Evolutionary conservation across 1,140 invertebrate genomes (phyloP).

Genomic region (Gerris buenoi): DNA sequence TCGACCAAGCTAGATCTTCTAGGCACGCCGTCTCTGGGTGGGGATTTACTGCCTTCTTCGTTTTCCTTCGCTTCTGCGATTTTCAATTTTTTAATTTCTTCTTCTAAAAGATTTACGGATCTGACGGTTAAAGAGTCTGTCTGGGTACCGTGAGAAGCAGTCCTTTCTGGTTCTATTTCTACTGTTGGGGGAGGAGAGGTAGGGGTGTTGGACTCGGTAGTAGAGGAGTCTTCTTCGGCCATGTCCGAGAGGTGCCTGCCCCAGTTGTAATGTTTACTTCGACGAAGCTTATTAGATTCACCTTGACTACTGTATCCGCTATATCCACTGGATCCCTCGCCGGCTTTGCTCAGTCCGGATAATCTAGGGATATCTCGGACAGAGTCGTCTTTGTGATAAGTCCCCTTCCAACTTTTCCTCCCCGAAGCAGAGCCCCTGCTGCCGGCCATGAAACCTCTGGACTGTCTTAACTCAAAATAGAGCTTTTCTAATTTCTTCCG

Average conservation of each 20-base stretch:
- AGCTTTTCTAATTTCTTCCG: slow-evolving; percentile 51
- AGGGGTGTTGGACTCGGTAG: slow-evolving; percentile 19
- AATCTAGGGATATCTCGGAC: neutral
- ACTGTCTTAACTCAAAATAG: slow-evolving; percentile 52
- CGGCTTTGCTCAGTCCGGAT: neutral
- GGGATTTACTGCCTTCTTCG: slow-evolving; percentile 26
- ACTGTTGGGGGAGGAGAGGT: slow-evolving; percentile 47
- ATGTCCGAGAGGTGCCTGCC: neutral
- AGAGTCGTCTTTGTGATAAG: neutral
- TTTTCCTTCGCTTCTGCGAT: slow-evolving; percentile 16
- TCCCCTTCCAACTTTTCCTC: neutral
- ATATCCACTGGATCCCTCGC: neutral
- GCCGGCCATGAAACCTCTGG: slow-evolving; percentile 44
- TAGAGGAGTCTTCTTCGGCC: slow-evolving; percentile 6
- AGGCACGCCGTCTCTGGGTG: slow-evolving; percentile 30
- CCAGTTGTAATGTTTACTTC: neutral
- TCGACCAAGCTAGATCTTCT: slow-evolving; percentile 55
- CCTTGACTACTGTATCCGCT: neutral
- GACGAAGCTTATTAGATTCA: neutral
- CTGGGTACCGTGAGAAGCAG: slow-evolving; percentile 34
- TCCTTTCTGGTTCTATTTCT: slow-evolving; percentile 37
- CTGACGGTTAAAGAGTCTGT: slow-evolving; percentile 41
- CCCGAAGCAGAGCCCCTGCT: slow-evolving; percentile 20
- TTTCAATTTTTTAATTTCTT: slow-evolving; percentile 29
- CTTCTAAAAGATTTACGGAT: slow-evolving; percentile 35